Evolutionary conservation across 1,140 invertebrate genomes (phyloP).

Genomic region (Lepidurus packardi): DNA sequence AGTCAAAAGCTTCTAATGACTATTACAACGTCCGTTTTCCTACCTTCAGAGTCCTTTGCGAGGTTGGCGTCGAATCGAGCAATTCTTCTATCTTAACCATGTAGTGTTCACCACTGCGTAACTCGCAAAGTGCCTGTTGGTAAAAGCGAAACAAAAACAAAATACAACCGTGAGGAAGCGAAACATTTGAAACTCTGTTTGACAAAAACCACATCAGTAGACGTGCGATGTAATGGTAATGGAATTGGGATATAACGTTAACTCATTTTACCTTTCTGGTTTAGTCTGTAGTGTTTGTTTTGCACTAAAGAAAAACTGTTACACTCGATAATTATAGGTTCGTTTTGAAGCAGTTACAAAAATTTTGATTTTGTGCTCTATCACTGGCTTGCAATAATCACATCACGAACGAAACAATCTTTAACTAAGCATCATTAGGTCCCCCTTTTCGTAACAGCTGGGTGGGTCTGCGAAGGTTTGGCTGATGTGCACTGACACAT

Average conservation of each 20-base stretch:
- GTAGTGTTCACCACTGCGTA: background rate
- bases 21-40: slow-evolving; percentile 18
- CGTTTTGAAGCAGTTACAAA: background rate
- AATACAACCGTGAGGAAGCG: background rate
- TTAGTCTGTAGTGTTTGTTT: background rate
- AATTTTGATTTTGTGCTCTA: slow-evolving; percentile 20
- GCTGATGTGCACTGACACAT: background rate
- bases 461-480: background rate
- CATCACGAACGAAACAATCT: background rate
- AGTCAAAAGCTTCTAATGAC: slow-evolving; percentile 4
- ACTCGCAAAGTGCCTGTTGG: background rate
- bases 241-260: background rate
- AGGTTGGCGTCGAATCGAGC: background rate
- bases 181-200: too few relatives aligned
- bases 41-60: background rate
- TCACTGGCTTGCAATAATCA: background rate
- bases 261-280: background rate
- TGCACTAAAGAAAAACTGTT: background rate
- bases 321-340: slow-evolving; percentile 2
- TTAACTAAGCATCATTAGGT: background rate
- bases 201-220: too few relatives aligned
- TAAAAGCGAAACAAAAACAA: background rate
- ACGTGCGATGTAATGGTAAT: too few relatives aligned
- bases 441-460: background rate
- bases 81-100: background rate